A percentile compares a stretch with the other conserved stretches of the same genome.
Evolutionary conservation across 2,888 invertebrate genomes (phyloP).

Genomic region (Meliscaeva auricollis): DNA sequence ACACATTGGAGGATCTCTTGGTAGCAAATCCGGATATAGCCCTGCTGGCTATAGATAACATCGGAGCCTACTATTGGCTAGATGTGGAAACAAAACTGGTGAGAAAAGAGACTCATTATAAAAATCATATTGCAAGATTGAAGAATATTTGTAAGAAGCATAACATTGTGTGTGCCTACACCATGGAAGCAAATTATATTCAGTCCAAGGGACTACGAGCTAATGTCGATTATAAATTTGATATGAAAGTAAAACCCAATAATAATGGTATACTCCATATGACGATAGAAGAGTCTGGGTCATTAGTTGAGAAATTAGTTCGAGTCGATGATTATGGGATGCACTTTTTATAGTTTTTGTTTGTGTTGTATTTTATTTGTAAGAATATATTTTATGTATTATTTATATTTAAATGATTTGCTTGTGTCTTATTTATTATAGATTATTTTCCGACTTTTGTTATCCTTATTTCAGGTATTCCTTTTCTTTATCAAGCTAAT

Average conservation of each 20-base stretch:
- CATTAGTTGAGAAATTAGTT: conserved; percentile 16
- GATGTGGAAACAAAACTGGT: conserved; percentile 76
- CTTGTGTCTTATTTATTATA: too few species aligned
- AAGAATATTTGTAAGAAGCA: conserved; percentile 77
- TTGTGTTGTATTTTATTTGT: not conserved
- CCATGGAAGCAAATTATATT: conserved; percentile 77
- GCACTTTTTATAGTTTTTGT: conserved; percentile 35
- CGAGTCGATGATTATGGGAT: conserved; percentile 50
- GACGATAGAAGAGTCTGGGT: not conserved
- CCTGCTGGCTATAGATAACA: conserved; percentile 85
- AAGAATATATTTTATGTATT: not conserved
- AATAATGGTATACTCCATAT: not conserved
- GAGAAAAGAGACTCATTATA: conserved; percentile 78
- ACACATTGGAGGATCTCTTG: conserved; percentile 82
- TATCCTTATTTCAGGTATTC: too few species aligned
- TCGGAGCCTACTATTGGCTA: conserved; percentile 85
- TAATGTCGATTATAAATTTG: conserved; percentile 59
- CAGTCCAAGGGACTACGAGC: conserved; percentile 39
- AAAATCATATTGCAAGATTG: conserved; percentile 75
- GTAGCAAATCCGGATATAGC: conserved; percentile 83
- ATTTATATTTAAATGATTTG: too few species aligned
- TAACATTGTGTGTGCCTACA: conserved; percentile 78
- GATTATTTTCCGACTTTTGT: too few species aligned
- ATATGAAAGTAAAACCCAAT: conserved; percentile 25
- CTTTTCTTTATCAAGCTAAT: too few species aligned